Evolutionary conservation across 2,113 vertebrate genomes (phyloP).

Genomic region (Pelecanoides urinatrix): DNA sequence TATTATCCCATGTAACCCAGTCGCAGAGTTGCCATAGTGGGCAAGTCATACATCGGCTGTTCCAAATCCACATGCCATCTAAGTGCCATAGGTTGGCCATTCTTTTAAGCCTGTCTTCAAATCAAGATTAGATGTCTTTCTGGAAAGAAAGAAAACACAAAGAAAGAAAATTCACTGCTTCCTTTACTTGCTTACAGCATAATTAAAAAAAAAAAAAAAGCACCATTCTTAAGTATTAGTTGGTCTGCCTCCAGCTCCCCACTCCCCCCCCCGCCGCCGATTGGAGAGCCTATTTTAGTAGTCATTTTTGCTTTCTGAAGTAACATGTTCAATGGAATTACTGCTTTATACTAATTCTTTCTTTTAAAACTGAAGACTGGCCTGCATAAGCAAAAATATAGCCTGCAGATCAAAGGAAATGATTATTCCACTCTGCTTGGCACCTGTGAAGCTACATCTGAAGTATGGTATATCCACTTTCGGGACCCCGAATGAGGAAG

Average conservation of each 20-base stretch:
- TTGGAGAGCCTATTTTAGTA: not conserved
- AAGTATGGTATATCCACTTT: not conserved
- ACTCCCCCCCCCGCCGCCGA: rapidly evolving
- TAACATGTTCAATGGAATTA: not conserved
- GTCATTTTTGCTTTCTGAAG: not conserved
- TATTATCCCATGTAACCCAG: not conserved
- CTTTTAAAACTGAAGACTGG: not conserved
- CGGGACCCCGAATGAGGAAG: not conserved
- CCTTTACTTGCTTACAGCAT: not conserved
- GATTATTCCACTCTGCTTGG: not conserved
- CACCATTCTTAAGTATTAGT: not conserved
- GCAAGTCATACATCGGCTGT: not conserved
- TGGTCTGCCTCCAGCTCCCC: not conserved
- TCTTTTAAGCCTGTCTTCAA: not conserved
- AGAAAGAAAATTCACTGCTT: not conserved
- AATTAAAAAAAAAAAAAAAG: not conserved
- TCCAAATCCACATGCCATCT: not conserved
- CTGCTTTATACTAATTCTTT: not conserved
- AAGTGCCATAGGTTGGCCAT: not conserved
- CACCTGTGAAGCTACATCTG: not conserved
- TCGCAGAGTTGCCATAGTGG: not conserved
- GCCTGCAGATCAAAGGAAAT: not conserved
- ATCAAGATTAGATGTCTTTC: not conserved
- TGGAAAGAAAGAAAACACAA: not conserved
- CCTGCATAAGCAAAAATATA: not conserved